phyloP scores from a whole-genome alignment of 2,888 invertebrate species.

The Sympetrum striolatum region DNA sequence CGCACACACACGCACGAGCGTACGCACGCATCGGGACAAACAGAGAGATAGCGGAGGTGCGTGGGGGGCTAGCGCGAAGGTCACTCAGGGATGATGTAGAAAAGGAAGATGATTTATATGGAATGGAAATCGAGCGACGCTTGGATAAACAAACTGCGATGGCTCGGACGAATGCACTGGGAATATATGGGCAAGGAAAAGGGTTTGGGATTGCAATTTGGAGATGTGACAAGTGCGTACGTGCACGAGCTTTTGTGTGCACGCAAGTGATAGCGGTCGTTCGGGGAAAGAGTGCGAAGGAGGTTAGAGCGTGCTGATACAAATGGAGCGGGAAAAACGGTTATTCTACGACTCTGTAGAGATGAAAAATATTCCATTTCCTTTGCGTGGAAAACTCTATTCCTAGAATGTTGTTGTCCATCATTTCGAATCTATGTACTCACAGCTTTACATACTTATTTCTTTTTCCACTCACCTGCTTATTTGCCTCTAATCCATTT shows the following conservation, averaged over 20 bases:
- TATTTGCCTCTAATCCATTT: no score
- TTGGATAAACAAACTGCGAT: slow-evolving; percentile 18
- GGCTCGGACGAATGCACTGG: slow-evolving; percentile 21
- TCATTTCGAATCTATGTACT: no score
- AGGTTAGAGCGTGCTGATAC: background rate
- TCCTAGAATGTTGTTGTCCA: no score
- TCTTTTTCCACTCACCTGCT: no score
- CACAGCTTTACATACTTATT: no score
- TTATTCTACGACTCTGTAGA: no score
- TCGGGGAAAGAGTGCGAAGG: background rate
- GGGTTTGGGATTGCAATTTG: slow-evolving; percentile 6
- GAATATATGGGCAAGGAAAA: background rate
- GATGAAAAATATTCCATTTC: no score
- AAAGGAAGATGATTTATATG: slow-evolving; percentile 34
- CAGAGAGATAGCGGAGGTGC: background rate
- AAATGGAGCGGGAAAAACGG: no score
- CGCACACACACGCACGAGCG: background rate
- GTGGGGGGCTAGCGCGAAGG: background rate
- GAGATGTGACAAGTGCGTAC: background rate
- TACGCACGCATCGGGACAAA: background rate
- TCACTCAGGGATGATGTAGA: slow-evolving; percentile 14
- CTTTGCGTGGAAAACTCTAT: no score
- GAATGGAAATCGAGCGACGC: slow-evolving; percentile 32
- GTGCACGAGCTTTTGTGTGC: background rate
- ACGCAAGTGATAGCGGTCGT: background rate